These are phyloP conservation scores for Agrypnia vestita DNA, from an alignment of 1,140 invertebrate species.

Conservation along the genomic window DNA sequence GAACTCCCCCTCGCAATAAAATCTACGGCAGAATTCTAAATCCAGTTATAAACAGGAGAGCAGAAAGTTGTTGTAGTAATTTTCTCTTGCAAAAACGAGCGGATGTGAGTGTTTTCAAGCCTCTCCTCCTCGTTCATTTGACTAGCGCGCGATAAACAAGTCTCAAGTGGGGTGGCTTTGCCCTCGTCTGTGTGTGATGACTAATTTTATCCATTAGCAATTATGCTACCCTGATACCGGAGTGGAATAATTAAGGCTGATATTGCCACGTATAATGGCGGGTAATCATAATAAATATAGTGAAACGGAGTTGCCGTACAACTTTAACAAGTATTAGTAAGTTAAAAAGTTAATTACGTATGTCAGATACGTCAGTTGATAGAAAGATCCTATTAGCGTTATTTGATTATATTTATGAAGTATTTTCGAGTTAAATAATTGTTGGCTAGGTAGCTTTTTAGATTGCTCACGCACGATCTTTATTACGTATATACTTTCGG, in stretches of 20 bases:
- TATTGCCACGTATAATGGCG: conserved; percentile 43
- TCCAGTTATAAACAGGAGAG: conserved; percentile 42
- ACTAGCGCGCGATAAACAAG: conserved; percentile 46
- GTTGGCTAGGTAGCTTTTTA: too few species aligned
- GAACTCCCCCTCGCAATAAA: background rate
- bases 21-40: conserved; percentile 14
- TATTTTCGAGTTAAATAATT: too few species aligned
- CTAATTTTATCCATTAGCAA: conserved; percentile 49
- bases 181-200: conserved; percentile 44
- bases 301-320: conserved; percentile 27
- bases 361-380: conserved; percentile 12
- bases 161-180: conserved; percentile 30
- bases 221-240: conserved; percentile 46
- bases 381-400: background rate
- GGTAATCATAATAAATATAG: conserved; percentile 44
- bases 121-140: conserved; percentile 35
- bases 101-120: conserved; percentile 40
- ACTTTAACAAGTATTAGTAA: conserved; percentile 20
- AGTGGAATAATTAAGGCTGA: conserved; percentile 43
- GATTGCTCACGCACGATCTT: too few species aligned
- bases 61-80: conserved; percentile 41
- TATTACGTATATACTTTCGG: too few species aligned
- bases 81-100: conserved; percentile 35
- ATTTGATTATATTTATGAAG: too few species aligned
- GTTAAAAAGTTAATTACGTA: conserved; percentile 25